Base-by-base conservation (phyloP, 2,888 invertebrate species). In the Athetis lepigone region DNA sequence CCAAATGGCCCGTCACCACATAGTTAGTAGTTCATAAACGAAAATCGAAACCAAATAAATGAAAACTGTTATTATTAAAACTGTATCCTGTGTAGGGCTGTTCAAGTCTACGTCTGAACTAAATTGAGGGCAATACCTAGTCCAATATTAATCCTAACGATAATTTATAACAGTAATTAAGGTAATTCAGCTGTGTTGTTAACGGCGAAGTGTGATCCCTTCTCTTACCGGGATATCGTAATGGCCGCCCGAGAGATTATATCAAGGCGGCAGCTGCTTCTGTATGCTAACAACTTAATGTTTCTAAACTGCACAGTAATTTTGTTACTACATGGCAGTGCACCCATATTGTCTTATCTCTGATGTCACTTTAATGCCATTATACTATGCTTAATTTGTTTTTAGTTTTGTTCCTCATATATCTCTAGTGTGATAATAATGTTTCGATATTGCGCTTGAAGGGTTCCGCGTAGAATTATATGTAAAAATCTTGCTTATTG, bases 151-250 rank as follows among this genome's bases (percentile, higher is more conserved):
- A 69, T 47, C 70, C 43, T 39, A 2, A 40, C 40, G 23, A 67
- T 64, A 67, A 70, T 71, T 33, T 33, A 33, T 67, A 36, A 23
- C 27, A 70, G 45, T 36, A 70, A 70, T 70, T 50, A 66, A 51
- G 51, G 33, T 66, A 70, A 63, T 36, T 36, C 18, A 27, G 33
- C 27, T 16, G 19, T 29, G 19, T 21, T 51, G 39, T 46, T 63
- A 51, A 50, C 25, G 45, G 45, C 23, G 8, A 63, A 45, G 63
- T 66, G 19, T 70, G 39, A 51, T 67, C 64, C 71, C 16, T 46
- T 45, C 45, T 51, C 51, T 63, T 46, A 51, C 51, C 33, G 39
- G 33, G 45, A 36, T 62, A 52, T 51, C 27, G 6, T 67, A 67
- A 66, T 63, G 27, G 42, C 23, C 11, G 33, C 39, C 50, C 36